A percentile compares a stretch with the other conserved stretches of the same genome.
Conservation (phyloP, 2,797 vertebrate species). For the Pogonophryne albipinna region DNA sequence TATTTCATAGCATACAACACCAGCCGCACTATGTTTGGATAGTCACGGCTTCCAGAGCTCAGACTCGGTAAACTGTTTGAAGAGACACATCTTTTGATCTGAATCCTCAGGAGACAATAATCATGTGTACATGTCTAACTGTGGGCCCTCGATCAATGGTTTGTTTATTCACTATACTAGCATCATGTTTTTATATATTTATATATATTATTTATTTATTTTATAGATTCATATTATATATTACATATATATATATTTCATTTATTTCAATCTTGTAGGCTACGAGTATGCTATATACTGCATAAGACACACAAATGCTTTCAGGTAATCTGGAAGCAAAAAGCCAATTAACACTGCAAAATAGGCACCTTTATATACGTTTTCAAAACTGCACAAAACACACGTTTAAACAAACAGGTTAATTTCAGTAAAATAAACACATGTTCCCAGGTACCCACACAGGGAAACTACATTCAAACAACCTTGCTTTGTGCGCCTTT, state of each 20-base stretch:
- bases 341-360: not conserved
- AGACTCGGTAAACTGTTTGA: constrained; percentile 52
- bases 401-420: constrained; percentile 44
- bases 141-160: constrained; percentile 20
- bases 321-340: not conserved
- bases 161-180: constrained; percentile 17
- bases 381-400: constrained; percentile 25
- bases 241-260: not conserved
- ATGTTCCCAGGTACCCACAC: constrained; percentile 24
- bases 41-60: constrained; percentile 38
- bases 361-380: constrained; percentile 14
- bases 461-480: constrained; percentile 36
- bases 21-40: constrained; percentile 45
- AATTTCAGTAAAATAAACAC: constrained; percentile 47
- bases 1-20: constrained; percentile 58
- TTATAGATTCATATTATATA: not conserved
- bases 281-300: not conserved
- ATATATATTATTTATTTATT: not conserved
- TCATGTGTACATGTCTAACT: constrained; percentile 26
- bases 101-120: constrained; percentile 51
- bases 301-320: constrained; percentile 2
- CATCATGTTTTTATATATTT: not conserved
- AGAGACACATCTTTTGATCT: constrained; percentile 56
- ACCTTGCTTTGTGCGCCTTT: constrained; percentile 42
- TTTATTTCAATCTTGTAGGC: no score